phyloP scores from a whole-genome alignment of 2,797 vertebrate species.

The Meda fulgida region DNA sequence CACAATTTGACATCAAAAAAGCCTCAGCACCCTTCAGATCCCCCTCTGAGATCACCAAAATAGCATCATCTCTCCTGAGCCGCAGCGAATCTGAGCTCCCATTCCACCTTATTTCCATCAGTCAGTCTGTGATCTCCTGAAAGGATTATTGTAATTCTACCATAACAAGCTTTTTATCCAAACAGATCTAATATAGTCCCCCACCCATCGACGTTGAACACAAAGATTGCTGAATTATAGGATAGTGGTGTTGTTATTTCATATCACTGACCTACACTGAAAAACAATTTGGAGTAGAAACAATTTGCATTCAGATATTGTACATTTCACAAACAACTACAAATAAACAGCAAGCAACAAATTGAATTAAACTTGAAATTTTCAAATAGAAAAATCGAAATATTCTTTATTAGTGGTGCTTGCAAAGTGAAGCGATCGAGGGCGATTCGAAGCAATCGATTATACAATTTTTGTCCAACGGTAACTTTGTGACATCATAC shows the following conservation, averaged over 20 bases:
- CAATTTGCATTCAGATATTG: background rate
- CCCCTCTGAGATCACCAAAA: conserved; percentile 23
- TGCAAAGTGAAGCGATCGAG: background rate
- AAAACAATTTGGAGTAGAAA: background rate
- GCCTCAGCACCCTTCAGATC: conserved; percentile 31
- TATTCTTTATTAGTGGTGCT: background rate
- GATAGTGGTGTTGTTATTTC: background rate
- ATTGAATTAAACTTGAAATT: background rate
- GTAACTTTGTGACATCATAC: background rate
- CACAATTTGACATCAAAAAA: conserved; percentile 18
- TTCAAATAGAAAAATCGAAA: background rate
- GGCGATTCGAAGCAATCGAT: no score
- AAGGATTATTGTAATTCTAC: conserved; percentile 28
- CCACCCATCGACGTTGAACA: background rate
- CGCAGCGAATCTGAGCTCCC: conserved; percentile 3
- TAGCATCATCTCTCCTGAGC: conserved; percentile 47
- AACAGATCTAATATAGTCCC: conserved; percentile 29
- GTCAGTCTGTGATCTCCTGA: conserved; percentile 17
- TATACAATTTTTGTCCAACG: background rate
- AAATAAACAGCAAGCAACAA: background rate
- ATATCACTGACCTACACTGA: background rate
- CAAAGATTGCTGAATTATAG: background rate
- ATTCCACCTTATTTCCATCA: conserved; percentile 27
- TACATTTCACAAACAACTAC: background rate
- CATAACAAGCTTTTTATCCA: conserved; percentile 29